Evolutionary conservation across 2,888 invertebrate genomes (phyloP), one percentile per base, ranked within the genome.

Genomic region (Scaptomyza cyrtandrae): DNA sequence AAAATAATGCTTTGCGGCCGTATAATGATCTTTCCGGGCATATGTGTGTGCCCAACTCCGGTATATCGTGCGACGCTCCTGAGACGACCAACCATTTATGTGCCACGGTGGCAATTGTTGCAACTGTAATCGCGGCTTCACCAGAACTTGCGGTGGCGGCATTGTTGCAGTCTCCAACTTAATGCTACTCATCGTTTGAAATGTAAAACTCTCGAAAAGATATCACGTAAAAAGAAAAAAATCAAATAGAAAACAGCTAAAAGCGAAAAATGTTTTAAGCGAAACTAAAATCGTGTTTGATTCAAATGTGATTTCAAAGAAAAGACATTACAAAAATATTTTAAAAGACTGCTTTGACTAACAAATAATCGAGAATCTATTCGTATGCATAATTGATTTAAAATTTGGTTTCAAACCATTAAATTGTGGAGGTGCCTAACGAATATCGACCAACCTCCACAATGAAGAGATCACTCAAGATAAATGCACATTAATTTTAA

Each of bases 31-130:
- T 3, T 54, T 67, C 4, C 55, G 46, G 3, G 72, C 43, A 13
- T 71, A 81, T 9, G 58, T 70, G 29, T 78, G 58, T 0, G 80
- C 89, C 90, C 89, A 89, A 49, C 79, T 83, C 4, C 89, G 77
- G 24, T 80, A 80, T 6, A 90, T 78, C 16, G 39, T 6, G 0
- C 62, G 59, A 1, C 50, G 59, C 44, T 63, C 64, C 0, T 69
- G 48, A 5, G 37, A 13, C 16, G 76, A 33, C 75, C 83, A 85
- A 6, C 55, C 62, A 6, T 63, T 53, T 1, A 29, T 0, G 45
- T 86, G 41, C 88, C 88, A 82, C 0, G 80, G 68, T n/a, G 60
- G 46, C 6, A 24, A 3, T 0, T 14, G 29, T 0, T 46, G 45
- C 33, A 39, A 13, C 11, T 75, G 27, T 13, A 41, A 19, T 7